Conservation (phyloP, 2,888 invertebrate species). For the Drosophila mercatorum region DNA sequence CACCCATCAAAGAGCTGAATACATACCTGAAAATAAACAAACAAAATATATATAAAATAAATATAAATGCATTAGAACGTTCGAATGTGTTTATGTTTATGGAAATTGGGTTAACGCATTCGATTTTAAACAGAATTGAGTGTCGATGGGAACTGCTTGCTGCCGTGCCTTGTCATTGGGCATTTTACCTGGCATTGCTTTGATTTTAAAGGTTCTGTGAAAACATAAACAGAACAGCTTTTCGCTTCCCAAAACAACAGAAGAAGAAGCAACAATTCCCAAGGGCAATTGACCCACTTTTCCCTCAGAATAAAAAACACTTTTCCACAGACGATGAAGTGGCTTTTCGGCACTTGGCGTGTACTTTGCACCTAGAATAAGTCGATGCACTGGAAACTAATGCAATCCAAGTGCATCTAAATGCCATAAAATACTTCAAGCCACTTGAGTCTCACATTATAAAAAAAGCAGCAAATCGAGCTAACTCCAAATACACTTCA, state of each 20-base stretch:
- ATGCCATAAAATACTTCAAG: slow-evolving; percentile 48
- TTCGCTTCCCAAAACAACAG: slow-evolving; percentile 19
- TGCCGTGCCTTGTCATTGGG: slow-evolving; percentile 13
- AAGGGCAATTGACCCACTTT: slow-evolving; percentile 66
- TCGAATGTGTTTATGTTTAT: slow-evolving; percentile 17
- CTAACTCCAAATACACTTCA: slow-evolving; percentile 11
- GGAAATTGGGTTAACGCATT: slow-evolving; percentile 67
- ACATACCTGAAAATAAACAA: slow-evolving; percentile 70
- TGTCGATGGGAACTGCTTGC: slow-evolving; percentile 6
- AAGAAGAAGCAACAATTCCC: background rate
- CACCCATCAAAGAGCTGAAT: slow-evolving; percentile 32
- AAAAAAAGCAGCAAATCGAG: slow-evolving; percentile 31
- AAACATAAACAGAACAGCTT: slow-evolving; percentile 61
- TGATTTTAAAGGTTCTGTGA: slow-evolving; percentile 39
- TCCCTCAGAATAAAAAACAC: slow-evolving; percentile 10
- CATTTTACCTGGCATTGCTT: slow-evolving; percentile 54
- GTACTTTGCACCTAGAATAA: slow-evolving; percentile 17
- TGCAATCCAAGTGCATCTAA: slow-evolving; percentile 44
- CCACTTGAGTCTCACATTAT: slow-evolving; percentile 41
- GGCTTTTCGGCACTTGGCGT: slow-evolving; percentile 62
- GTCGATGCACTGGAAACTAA: slow-evolving; percentile 19
- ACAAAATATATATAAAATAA: slow-evolving; percentile 17
- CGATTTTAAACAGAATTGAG: slow-evolving; percentile 21
- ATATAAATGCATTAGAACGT: slow-evolving; percentile 58
- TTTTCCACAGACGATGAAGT: slow-evolving; percentile 70